Base-by-base conservation (phyloP, 1,140 invertebrate genomes). In the Halyomorpha halys region DNA sequence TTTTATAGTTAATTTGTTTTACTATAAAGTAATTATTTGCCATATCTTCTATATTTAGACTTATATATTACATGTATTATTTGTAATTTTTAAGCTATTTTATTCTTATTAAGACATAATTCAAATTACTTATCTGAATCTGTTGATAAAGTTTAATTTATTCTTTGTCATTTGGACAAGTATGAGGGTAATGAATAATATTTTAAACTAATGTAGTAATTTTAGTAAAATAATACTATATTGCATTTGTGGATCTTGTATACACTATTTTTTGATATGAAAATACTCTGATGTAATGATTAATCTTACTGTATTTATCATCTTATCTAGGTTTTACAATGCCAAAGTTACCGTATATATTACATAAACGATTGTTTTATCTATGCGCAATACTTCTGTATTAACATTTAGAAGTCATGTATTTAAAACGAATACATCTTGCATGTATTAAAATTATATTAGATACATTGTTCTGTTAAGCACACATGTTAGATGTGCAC, bases 181-280 rank as follows among this genome's bases (percentile, higher is more conserved):
- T 53, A 53, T 53, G 51, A 53, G 51, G 51, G 51, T 53, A 53
- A 19, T 23, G 21, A 19, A 53, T 53, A 53, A 53, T 53, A 21
- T 53, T 53, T 53, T 19, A 53, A 19, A 53, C 21, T 53, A 23
- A 53, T 53, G 51, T 53, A 53, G 51, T 53, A 19, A 53, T 53
- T 53, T 53, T 53, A 53, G 21, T 53, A 53, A 16, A 53, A 53
- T 53, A 53, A 30, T 30, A 53, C 51, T 18, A 53, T 23, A 53
- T 53, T 53, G 51, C 51, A 53, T 53, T 53, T 53, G 51, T 53
- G 51, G 51, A 53, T 53, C 51, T 53, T 53, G 51, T 53, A 53
- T 53, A 53, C 51, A 53, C 51, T 53, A 53, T 53, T 53, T 53
- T 53, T 53, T 53, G 51, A 53, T 53, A 53, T 53, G 51, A 53